These are phyloP conservation scores for Athene noctua DNA, from an alignment of 2,113 vertebrate species.

Conservation along the genomic window DNA sequence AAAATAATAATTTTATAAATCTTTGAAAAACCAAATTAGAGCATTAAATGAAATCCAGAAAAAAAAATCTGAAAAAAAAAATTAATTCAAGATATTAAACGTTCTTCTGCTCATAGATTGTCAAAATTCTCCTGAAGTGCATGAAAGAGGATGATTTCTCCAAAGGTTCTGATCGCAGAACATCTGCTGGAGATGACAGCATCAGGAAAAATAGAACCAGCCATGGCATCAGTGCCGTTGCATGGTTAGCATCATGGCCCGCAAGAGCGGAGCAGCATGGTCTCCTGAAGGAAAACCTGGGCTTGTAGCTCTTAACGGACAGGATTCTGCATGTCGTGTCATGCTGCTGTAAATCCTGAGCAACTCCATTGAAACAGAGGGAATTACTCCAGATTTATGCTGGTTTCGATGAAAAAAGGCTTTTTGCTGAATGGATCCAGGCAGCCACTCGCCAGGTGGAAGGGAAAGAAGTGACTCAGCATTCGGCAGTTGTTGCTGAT, in stretches of 20 bases:
- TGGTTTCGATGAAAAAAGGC: conserved; percentile 11
- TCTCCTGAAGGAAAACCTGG: neutral
- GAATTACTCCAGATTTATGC: conserved; percentile 46
- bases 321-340: neutral
- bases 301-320: neutral
- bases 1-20: conserved; percentile 7
- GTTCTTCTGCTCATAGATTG: neutral
- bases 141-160: neutral
- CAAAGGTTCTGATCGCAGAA: neutral
- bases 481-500: neutral
- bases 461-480: conserved; percentile 59
- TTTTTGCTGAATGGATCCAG: conserved; percentile 38
- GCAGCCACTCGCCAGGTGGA: conserved; percentile 44
- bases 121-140: neutral
- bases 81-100: neutral
- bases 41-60: neutral
- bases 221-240: rapidly evolving
- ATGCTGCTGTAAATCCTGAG: neutral
- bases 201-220: neutral
- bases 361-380: neutral
- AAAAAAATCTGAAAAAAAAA: neutral
- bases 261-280: neutral
- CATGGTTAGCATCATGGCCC: rapidly evolving
- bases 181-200: neutral
- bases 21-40: conserved; percentile 1